A percentile compares a stretch with the other conserved stretches of the same genome.
phyloP scores from a whole-genome alignment of 2,888 invertebrate species.

The Phrixothrix hirtus region DNA sequence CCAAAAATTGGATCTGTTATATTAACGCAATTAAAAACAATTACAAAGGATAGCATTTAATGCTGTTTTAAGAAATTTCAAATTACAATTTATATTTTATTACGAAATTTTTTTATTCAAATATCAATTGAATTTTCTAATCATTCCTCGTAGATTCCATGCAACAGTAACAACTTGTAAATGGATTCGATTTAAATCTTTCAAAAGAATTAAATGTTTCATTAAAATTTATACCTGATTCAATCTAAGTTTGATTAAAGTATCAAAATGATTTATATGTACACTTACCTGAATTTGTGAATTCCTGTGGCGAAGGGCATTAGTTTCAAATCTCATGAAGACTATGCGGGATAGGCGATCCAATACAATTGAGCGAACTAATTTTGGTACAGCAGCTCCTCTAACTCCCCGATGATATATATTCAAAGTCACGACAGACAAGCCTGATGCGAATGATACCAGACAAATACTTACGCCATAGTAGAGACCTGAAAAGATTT shows the following conservation, averaged over 20 bases:
- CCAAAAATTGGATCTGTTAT: no score
- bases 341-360: slow-evolving; percentile 74
- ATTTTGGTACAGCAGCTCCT: slow-evolving; percentile 75
- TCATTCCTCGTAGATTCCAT: no score
- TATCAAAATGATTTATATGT: no score
- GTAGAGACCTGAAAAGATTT: slow-evolving; percentile 68
- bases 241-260: no score
- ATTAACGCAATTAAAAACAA: no score
- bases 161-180: neutral
- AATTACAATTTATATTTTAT: neutral
- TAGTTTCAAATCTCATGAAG: slow-evolving; percentile 70
- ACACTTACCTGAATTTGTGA: slow-evolving; percentile 45
- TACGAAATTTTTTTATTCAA: neutral
- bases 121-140: no score
- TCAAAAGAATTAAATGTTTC: no score
- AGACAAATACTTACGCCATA: slow-evolving; percentile 82
- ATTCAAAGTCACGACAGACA: slow-evolving; percentile 83
- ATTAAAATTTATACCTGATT: no score
- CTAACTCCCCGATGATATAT: slow-evolving; percentile 83
- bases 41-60: no score
- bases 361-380: slow-evolving; percentile 72
- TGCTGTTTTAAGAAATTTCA: no score
- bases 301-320: slow-evolving; percentile 43
- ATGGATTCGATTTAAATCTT: no score
- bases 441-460: slow-evolving; percentile 78